A percentile compares a stretch with the other conserved stretches of the same genome.
These are phyloP conservation scores for Phoeniculus purpureus DNA, from an alignment of 2,797 vertebrate species.

Conservation along the genomic window DNA sequence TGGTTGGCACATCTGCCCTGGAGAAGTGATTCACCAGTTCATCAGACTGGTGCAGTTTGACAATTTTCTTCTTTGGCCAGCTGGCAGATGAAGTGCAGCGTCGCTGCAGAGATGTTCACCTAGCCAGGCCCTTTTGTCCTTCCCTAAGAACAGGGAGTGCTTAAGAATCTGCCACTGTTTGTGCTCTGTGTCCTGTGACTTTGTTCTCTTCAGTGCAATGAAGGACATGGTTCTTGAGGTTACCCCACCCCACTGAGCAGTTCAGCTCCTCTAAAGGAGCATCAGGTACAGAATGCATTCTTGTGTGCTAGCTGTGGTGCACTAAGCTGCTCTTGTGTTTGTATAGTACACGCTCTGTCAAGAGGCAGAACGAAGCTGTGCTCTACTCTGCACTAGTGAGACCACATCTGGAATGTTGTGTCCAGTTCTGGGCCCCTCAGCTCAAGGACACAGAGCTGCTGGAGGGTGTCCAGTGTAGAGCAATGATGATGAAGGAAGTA, in stretches of 20 bases:
- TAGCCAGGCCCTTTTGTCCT: neutral
- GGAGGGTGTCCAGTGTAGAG: too few species aligned
- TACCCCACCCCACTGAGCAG: neutral
- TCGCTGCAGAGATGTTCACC: neutral
- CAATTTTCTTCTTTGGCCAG: neutral
- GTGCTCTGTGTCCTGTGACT: neutral
- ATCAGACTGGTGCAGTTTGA: neutral
- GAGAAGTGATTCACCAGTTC: neutral
- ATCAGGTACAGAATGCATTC: too few species aligned
- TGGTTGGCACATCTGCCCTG: neutral
- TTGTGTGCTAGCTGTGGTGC: rapidly evolving
- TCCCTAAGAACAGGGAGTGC: neutral
- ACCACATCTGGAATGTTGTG: too few species aligned
- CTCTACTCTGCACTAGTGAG: too few species aligned
- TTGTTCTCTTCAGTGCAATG: neutral
- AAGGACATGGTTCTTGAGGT: neutral
- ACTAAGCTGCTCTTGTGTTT: neutral
- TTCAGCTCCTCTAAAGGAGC: neutral
- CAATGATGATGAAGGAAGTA: too few species aligned
- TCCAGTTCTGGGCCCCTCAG: too few species aligned
- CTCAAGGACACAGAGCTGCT: too few species aligned
- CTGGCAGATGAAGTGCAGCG: neutral
- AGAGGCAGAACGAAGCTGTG: neutral
- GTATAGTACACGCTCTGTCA: neutral
- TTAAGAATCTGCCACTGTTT: neutral